Evolutionary conservation across 2,797 vertebrate species (phyloP).

Genomic region (Denticeps clupeoides): DNA sequence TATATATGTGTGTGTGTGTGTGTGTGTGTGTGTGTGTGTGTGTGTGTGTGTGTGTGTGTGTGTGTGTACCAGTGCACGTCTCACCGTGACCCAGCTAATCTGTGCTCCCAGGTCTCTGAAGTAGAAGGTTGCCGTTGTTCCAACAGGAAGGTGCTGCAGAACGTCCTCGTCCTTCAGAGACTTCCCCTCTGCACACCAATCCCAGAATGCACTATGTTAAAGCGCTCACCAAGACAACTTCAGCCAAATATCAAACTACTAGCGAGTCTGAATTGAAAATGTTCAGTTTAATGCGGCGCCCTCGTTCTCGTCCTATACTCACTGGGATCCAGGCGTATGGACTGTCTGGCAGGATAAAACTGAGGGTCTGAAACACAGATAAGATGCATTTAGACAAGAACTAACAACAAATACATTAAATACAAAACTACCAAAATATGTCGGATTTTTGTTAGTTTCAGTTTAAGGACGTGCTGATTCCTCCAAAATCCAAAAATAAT

Average conservation of each 20-base stretch:
- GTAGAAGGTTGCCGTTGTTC: constrained; percentile 88
- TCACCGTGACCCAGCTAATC: constrained; percentile 96
- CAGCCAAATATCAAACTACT: not conserved
- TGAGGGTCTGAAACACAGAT: constrained; percentile 71
- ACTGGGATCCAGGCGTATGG: constrained; percentile 87
- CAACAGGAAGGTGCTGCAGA: constrained; percentile 84
- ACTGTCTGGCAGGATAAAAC: constrained; percentile 89
- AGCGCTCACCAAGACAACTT: not conserved
- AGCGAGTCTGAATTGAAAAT: not conserved
- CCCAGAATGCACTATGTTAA: constrained; percentile 12
- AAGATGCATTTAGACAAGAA: not conserved
- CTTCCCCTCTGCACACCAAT: constrained; percentile 69
- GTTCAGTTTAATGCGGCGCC: too few species aligned
- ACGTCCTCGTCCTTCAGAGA: constrained; percentile 89
- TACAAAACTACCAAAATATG: too few species aligned
- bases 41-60: constrained; percentile 7
- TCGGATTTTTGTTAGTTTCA: too few species aligned
- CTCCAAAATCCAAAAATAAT: not conserved
- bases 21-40: not conserved
- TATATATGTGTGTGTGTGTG: not conserved
- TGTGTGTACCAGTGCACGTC: constrained; percentile 25
- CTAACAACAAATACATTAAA: not conserved
- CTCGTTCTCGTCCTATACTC: too few species aligned
- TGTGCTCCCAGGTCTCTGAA: constrained; percentile 89
- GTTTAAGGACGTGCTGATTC: too few species aligned